Evolutionary conservation across 2,888 invertebrate species (phyloP).

Genomic region (Nephrotoma flavescens): DNA sequence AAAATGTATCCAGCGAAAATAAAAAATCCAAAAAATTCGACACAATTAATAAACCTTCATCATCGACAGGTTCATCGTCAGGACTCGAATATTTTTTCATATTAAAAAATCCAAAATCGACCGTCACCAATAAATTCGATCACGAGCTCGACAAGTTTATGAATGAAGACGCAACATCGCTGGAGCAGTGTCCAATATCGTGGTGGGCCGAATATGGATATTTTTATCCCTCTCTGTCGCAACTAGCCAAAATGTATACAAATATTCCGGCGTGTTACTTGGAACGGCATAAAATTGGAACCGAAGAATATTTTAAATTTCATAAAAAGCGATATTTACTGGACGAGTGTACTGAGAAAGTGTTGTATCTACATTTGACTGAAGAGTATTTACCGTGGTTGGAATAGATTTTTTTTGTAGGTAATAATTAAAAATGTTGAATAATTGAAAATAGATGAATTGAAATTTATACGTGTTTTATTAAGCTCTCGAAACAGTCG

Average conservation of each 20-base stretch:
- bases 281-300: conserved; percentile 14
- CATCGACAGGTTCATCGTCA: not conserved
- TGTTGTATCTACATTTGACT: not conserved
- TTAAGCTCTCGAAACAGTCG: too few species aligned
- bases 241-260: conserved; percentile 23
- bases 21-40: not conserved
- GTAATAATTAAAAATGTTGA: too few species aligned
- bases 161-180: not conserved
- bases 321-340: not conserved
- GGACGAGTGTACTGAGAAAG: not conserved
- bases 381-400: not conserved
- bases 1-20: not conserved
- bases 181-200: conserved; percentile 26
- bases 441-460: too few species aligned
- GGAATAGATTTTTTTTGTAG: not conserved
- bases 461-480: too few species aligned
- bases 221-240: conserved; percentile 22
- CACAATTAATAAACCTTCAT: not conserved
- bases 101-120: not conserved
- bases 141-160: conserved; percentile 3
- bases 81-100: not conserved
- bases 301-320: not conserved
- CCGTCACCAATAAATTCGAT: not conserved
- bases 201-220: conserved; percentile 28
- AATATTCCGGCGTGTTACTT: conserved; percentile 27